Percentiles rank a stretch among this genome's conserved stretches.
phyloP scores from a whole-genome alignment of 2,888 invertebrate genomes.

The Catocala nupta region DNA sequence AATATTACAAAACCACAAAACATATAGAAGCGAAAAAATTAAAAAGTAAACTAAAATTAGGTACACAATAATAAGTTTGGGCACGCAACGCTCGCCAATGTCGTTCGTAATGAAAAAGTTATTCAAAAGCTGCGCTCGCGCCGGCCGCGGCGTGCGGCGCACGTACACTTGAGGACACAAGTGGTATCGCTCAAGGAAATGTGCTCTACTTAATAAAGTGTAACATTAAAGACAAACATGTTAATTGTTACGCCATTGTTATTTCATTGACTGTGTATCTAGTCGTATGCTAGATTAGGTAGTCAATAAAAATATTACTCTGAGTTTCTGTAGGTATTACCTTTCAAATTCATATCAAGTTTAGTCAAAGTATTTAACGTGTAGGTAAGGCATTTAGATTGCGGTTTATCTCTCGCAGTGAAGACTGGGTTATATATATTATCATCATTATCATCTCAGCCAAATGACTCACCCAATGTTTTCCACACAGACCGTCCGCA shows the following conservation, averaged over 20 bases:
- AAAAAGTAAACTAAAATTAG: conserved; percentile 23
- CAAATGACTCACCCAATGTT: too few relatives aligned
- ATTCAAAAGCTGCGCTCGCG: conserved; percentile 46
- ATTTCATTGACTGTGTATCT: too few relatives aligned
- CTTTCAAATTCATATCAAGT: too few relatives aligned
- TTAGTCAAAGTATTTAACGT: too few relatives aligned
- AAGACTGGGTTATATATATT: too few relatives aligned
- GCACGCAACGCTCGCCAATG: conserved; percentile 36
- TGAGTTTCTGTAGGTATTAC: too few relatives aligned
- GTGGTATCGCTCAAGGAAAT: conserved; percentile 16
- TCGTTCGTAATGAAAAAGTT: conserved; percentile 39
- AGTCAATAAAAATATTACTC: too few relatives aligned
- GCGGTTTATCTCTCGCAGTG: too few relatives aligned
- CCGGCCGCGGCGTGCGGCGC: conserved; percentile 15
- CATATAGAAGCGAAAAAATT: conserved; percentile 15
- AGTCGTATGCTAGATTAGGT: too few relatives aligned
- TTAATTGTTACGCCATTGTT: background rate
- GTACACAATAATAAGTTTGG: conserved; percentile 15
- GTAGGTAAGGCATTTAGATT: too few relatives aligned
- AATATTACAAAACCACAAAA: conserved; percentile 6
- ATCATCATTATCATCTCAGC: too few relatives aligned
- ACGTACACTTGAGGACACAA: conserved; percentile 23
- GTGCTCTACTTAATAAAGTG: background rate
- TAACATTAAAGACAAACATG: conserved; percentile 30
- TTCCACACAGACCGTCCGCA: too few relatives aligned